Evolutionary conservation across 2,888 invertebrate genomes (phyloP), one percentile per base, ranked within the genome.

Genomic region (Carcina quercana): DNA sequence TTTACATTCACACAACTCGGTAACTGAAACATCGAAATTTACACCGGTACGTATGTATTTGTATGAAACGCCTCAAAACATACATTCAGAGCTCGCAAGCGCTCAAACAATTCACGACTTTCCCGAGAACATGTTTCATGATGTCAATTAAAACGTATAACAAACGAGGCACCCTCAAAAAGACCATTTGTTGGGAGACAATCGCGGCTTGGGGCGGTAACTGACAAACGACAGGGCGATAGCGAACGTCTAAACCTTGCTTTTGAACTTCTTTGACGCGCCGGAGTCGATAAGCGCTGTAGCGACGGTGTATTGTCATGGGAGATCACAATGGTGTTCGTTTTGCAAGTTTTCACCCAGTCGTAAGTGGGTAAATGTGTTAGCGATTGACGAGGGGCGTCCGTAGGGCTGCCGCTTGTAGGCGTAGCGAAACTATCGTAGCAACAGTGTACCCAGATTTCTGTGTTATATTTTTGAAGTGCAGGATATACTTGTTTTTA

Each of bases 201-300:
- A 79, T 74, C 75, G 56, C 45, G 41, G 59, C 70, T 64, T 55
- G 68, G 59, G 68, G 74, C 69, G 65, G 55, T 59, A 69, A 68
- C 53, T 78, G 82, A 80, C 80, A 80, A 82, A 80, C 80, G 75
- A 76, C 47, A 47, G 33, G 30, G 49, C 53, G 69, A 74, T 71
- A 74, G 66, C 59, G 51, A 58, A 55, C 66, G 62, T 73, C 68
- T 78, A 75, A 76, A 76, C 73, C 75, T 63, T 51, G 67, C 73
- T 72, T 79, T 76, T 79, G 75, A 80, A 79, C 68, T 82, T 82
- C 70, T 83, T 82, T 82, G 82, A 82, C 76, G 68, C 59, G 59
- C 47, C 44, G 34, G 44, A 48, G 56, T 76, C 76, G 79, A 82
- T 82, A 83, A 80, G 76, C 75, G 59, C 44, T 47, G 42, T 43